A percentile compares a stretch with the other conserved stretches of the same genome.
Evolutionary conservation across 2,888 invertebrate species (phyloP).

Genomic region (Lithophane socia): DNA sequence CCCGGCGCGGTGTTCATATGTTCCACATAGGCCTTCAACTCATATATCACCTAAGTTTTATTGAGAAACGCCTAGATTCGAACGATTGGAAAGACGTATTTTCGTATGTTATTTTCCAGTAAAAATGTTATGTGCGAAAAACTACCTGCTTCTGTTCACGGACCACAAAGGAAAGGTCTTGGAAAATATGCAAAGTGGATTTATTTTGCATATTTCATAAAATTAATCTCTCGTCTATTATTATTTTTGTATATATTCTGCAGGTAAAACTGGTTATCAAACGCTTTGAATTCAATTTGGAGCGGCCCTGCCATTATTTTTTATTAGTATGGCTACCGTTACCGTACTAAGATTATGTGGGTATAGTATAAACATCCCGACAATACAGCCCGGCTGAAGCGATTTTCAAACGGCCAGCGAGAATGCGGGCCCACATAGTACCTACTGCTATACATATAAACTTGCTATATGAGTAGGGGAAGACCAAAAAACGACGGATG

Average conservation of each 20-base stretch:
- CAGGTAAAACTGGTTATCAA: slow-evolving; percentile 40
- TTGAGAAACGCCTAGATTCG: slow-evolving; percentile 44
- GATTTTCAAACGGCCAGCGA: slow-evolving; percentile 16
- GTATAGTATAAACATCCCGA: slow-evolving; percentile 27
- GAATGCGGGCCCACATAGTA: slow-evolving; percentile 4
- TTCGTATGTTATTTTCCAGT: slow-evolving; percentile 14
- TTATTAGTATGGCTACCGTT: slow-evolving; percentile 58
- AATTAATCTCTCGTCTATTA: slow-evolving; percentile 34
- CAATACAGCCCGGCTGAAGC: slow-evolving; percentile 19
- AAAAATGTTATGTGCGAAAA: slow-evolving; percentile 9
- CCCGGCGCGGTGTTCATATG: slow-evolving; percentile 69
- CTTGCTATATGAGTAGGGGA: too few species aligned
- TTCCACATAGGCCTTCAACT: slow-evolving; percentile 70
- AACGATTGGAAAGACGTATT: slow-evolving; percentile 25
- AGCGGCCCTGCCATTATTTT: slow-evolving; percentile 58
- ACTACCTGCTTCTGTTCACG: not conserved
- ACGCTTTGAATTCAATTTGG: slow-evolving; percentile 58
- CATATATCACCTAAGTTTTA: slow-evolving; percentile 69
- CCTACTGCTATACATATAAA: slow-evolving; percentile 9
- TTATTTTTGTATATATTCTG: slow-evolving; percentile 43
- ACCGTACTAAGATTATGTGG: slow-evolving; percentile 45
- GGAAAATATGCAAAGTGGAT: slow-evolving; percentile 20
- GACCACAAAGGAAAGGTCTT: slow-evolving; percentile 7
- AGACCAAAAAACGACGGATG: not conserved
- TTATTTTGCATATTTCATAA: slow-evolving; percentile 33